Evolutionary conservation across 2,888 invertebrate species (phyloP), one percentile per base, ranked within the genome.

Genomic region (Melolontha melolontha): DNA sequence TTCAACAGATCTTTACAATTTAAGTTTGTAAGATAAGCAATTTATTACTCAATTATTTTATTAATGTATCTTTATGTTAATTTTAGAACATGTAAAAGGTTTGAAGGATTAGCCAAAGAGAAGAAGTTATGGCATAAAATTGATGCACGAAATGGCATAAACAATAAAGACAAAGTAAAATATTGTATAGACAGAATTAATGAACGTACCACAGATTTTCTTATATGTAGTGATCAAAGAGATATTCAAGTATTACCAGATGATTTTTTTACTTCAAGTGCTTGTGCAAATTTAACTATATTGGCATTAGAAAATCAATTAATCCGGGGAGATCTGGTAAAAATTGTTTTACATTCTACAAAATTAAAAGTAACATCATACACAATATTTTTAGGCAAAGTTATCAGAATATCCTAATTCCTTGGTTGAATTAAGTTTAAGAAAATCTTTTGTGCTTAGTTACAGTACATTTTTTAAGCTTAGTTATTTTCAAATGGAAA

Each of bases 351-450:
- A 29, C 4, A 62, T 34, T 47, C 1, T 29, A 40, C 17, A n/a
- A 11, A 55, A 11, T 12, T 39, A 51, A 49, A 34, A 12, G 44
- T 47, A 11, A 67, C 42, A 65, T 64, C 55, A 59, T 11, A 22
- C 10, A 34, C 10, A 10, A 68, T 64, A 71, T 69, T 82, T 81
- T 54, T 82, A 92, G 92, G 86, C 89, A 0, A 85, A 83, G 41
- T 84, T 93, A 62, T 84, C 85, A 5, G 84, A 88, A 73, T 92
- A 93, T 77, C 93, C 93, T 0, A 75, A 80, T 1, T 85, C 86
- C 0, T 79, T 93, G 42, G 87, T 86, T 74, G 87, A 86, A 55
- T 78, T 94, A 0, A 90, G 89, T 11, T 84, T 88, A 2, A 84
- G 85, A 40, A 88, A 88, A 59, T 78, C 79, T 0, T 73, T 73